phyloP scores from a whole-genome alignment of 2,888 invertebrate genomes.

The Venustoraphidia nigricollis region DNA sequence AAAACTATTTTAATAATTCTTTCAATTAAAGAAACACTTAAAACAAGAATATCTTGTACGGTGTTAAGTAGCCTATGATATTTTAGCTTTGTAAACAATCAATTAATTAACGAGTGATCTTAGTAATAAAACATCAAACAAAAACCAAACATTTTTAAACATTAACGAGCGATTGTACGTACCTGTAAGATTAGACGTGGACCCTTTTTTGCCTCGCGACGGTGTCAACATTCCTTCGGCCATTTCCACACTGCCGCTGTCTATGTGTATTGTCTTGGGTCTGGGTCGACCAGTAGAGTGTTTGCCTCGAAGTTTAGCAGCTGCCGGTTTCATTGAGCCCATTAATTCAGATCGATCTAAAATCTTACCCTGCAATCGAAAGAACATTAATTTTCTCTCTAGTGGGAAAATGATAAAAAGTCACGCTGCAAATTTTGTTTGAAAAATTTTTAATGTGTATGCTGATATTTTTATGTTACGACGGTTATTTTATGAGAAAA shows the following conservation, averaged over 20 bases:
- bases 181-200: conserved; percentile 72
- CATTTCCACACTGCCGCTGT: conserved; percentile 61
- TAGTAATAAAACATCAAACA: conserved; percentile 2
- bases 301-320: conserved; percentile 49
- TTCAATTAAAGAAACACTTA: too few relatives aligned
- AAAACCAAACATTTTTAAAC: neutral
- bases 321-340: conserved; percentile 40
- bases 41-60: too few relatives aligned
- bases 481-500: too few relatives aligned
- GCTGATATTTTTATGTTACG: too few relatives aligned
- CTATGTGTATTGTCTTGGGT: conserved; percentile 84
- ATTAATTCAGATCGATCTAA: conserved; percentile 52
- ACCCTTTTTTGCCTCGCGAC: conserved; percentile 64
- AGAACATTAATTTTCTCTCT: neutral
- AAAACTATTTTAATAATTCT: too few relatives aligned
- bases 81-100: too few relatives aligned
- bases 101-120: neutral
- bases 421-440: too few relatives aligned
- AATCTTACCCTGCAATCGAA: conserved; percentile 50
- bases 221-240: conserved; percentile 60
- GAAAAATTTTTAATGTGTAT: too few relatives aligned
- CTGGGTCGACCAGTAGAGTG: conserved; percentile 50
- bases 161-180: conserved; percentile 15
- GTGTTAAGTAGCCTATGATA: too few relatives aligned
- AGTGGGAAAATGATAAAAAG: too few relatives aligned